A percentile compares a stretch with the other conserved stretches of the same genome.
phyloP scores from a whole-genome alignment of 2,888 invertebrate species.

The Steinernema hermaphroditum region DNA sequence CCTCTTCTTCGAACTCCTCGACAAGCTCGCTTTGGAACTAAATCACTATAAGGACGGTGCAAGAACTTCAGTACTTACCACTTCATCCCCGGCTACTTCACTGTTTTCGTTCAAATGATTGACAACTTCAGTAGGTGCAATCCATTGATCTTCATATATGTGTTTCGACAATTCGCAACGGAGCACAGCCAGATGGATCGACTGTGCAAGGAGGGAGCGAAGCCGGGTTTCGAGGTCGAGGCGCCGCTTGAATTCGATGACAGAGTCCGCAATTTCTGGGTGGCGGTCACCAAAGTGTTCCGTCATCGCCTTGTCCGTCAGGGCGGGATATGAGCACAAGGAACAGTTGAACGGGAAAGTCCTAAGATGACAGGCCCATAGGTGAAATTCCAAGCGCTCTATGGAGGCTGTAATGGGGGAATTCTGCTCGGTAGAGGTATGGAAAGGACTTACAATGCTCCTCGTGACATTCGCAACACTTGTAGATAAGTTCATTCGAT shows the following conservation, averaged over 20 bases:
- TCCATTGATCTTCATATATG: neutral
- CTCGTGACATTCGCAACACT: conserved; percentile 6
- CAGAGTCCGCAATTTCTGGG: neutral
- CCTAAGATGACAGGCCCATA: conserved; percentile 32
- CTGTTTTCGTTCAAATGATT: too few species aligned
- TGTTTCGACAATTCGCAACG: neutral
- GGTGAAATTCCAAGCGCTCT: conserved; percentile 27
- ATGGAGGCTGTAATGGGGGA: neutral
- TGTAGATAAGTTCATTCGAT: neutral
- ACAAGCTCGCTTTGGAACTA: neutral
- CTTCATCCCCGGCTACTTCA: neutral
- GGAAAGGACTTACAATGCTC: conserved; percentile 4
- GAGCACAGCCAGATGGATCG: conserved; percentile 45
- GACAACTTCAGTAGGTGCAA: neutral
- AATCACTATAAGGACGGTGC: neutral
- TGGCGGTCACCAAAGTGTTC: conserved; percentile 18
- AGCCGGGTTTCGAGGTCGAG: conserved; percentile 47
- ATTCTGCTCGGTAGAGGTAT: too few species aligned
- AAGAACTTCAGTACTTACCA: neutral
- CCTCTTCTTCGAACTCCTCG: neutral
- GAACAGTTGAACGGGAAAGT: conserved; percentile 32
- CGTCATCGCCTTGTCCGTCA: neutral
- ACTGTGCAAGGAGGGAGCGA: conserved; percentile 46
- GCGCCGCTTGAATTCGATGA: conserved; percentile 48
- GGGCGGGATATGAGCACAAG: conserved; percentile 11